These are phyloP conservation scores for Drosophila anceps DNA, from an alignment of 2,888 invertebrate species.

Conservation along the genomic window DNA sequence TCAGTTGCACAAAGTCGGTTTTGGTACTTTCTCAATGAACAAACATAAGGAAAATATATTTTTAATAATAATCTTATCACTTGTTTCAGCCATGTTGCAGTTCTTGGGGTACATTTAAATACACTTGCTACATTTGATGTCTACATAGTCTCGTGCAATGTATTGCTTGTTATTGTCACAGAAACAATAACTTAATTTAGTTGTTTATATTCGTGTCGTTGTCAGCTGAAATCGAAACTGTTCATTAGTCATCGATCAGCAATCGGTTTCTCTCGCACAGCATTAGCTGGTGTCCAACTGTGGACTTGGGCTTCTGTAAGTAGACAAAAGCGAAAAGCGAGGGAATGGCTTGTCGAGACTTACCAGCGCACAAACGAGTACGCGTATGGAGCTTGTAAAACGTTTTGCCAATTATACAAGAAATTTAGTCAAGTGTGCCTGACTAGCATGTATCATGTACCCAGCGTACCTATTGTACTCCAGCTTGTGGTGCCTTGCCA, in stretches of 20 bases:
- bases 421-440: background rate
- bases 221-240: conserved; percentile 49
- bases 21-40: no score
- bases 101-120: background rate
- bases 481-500: background rate
- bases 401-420: conserved; percentile 81
- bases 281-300: conserved; percentile 23
- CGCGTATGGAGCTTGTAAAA: conserved; percentile 53
- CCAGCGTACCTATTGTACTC: background rate
- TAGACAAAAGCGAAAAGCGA: conserved; percentile 40
- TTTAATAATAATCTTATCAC: background rate
- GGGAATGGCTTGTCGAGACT: background rate
- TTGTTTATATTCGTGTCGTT: conserved; percentile 69
- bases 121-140: background rate
- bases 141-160: background rate
- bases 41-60: no score
- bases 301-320: conserved; percentile 71
- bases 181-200: conserved; percentile 81
- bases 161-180: background rate
- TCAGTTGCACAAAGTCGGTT: no score
- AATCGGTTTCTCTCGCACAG: conserved; percentile 17
- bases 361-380: conserved; percentile 18
- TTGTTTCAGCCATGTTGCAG: background rate
- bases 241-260: conserved; percentile 8
- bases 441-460: conserved; percentile 1